Base-by-base conservation (phyloP, 1,140 invertebrate genomes). In the Propsilocerus akamusi region DNA sequence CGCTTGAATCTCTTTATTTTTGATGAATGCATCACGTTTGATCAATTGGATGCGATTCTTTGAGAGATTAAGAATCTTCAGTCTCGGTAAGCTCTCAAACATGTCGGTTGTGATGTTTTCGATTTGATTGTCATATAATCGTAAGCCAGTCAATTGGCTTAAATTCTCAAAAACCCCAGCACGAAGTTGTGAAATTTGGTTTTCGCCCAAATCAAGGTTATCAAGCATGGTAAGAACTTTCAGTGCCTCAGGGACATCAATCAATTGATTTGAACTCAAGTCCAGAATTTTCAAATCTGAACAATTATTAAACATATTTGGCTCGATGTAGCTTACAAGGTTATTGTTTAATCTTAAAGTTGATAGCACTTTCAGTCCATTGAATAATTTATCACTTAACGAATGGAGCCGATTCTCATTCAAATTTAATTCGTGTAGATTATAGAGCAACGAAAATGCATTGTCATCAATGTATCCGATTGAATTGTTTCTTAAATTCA, bases 51-150 rank as follows among this genome's bases (percentile, higher is more conserved):
- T 84, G 63, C 76, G 76, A 70, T 91, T 91, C 61, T 80, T 75
- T 23, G 85, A 82, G 52, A 90, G 66, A 69, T 87, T 88, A 12
- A 91, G 68, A 25, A 88, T 81, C 63, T 83, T 81, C 17, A 90
- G 59, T 6, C 75, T 75, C 0, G 81, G 76, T 49, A 89, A 59
- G 54, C 81, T 75, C 55, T 72, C 70, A 56, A 89, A 83, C 58
- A 81, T 77, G 49, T 73, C 73, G 34, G 73, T 73, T 10, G 76
- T 81, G 46, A 90, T 70, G 59, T 86, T 86, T 26, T 74, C 74
- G 54, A 91, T 77, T 56, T 81, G 77, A 67, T 91, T 91, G 51
- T 81, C 82, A 52, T 86, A 85, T 56, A 91, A 69, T 47, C 84
- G 68, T 47, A 91, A 66, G 5, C 83, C 83, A 53, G 81, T 82